Base-by-base conservation (phyloP, 2,797 vertebrate species). In the Ammospiza maritima region DNA sequence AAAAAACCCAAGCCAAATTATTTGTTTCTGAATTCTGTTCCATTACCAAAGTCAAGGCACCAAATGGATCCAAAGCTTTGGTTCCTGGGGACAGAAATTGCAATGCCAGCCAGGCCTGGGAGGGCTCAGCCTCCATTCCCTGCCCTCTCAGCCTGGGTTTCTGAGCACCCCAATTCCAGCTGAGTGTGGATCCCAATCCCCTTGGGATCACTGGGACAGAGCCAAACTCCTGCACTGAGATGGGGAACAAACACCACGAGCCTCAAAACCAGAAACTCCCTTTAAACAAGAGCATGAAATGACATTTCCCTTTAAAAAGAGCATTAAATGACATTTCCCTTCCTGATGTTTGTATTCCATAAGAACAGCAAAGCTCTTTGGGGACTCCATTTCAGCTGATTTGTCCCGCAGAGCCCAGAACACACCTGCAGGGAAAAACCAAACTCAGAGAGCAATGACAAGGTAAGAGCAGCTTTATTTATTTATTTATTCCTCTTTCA, bases 401-500 rank as follows among this genome's bases (percentile, higher is more conserved):
- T 25, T 48, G 47, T 53, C 32, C 71, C 34, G 64, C 45, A 56
- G 54, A 77, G 26, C 44, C 47, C 60, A 79, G 53, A 15, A 7
- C 16, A 56, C 3, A 38, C 44, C 45, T 4, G 22, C 44, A 85
- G 73, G n/a, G n/a, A 38, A 60, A 47, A 85, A 53, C 23, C 75
- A 71, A 29, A 69, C 30, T n/a, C 56, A 84, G 51, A 5, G 60
- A 53, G 29, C 54, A 73, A 30, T n/a, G 53, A 74, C 53, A 94
- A 82, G 48, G 81, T n/a, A 75, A 51, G 19, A 69, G 45, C 5
- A 48, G 75, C 20, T 95, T 94, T 91, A 93, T 93, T 95, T 73
- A 93, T 93, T 95, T 73, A 92, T 92, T 96, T 70, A 51, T 89
- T 90, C 32, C 53, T 93, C 75, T 82, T 76, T 74, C 66, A 91